Conservation (phyloP, 2,797 vertebrate species). For the Synanceia verrucosa region DNA sequence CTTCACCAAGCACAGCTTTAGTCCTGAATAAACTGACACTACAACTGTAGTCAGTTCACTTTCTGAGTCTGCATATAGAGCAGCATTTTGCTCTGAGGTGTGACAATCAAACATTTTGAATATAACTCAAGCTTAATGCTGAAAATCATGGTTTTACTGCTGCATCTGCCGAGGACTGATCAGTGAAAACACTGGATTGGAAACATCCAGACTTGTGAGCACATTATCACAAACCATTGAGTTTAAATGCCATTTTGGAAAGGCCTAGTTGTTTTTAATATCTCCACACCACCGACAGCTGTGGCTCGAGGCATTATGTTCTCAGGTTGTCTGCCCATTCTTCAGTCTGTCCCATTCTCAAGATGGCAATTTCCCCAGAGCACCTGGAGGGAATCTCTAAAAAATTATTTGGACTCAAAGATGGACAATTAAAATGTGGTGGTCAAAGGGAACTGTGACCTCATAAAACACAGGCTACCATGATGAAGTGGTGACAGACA, state of each 20-base stretch:
- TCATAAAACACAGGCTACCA: background rate
- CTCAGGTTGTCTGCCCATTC: background rate
- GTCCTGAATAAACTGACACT: too few relatives aligned
- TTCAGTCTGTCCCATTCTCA: background rate
- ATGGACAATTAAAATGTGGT: background rate
- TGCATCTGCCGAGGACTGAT: background rate
- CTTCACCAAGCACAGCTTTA: too few relatives aligned
- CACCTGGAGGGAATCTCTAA: too few relatives aligned
- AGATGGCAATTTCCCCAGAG: background rate
- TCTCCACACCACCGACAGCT: too few relatives aligned
- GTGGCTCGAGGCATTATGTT: too few relatives aligned
- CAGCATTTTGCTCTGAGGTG: too few relatives aligned
- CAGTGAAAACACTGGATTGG: background rate
- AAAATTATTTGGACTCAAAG: background rate
- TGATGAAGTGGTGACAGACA: background rate
- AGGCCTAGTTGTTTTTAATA: background rate
- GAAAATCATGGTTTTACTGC: too few relatives aligned
- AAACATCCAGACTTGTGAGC: background rate
- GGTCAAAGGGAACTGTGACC: background rate
- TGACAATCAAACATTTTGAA: too few relatives aligned
- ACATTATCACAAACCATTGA: background rate
- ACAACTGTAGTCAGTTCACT: too few relatives aligned
- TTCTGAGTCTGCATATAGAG: too few relatives aligned
- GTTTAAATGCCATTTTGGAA: background rate
- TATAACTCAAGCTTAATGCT: too few relatives aligned